Conservation (phyloP, 2,888 invertebrate genomes). For the Sminthurides aquaticus region DNA sequence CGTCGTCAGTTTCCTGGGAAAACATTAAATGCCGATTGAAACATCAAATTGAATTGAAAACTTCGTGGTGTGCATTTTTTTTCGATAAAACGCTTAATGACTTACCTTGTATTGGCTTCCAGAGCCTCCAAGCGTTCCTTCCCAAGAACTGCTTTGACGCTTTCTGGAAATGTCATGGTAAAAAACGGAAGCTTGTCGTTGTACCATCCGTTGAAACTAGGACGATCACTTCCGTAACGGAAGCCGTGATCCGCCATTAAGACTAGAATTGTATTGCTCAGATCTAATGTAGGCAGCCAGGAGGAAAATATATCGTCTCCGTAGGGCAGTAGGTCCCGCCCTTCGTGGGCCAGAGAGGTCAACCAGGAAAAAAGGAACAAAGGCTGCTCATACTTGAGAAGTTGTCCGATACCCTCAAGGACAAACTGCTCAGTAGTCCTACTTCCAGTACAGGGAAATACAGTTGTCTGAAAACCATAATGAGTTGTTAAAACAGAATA, state of each 20-base stretch:
- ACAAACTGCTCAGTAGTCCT: conserved; percentile 11
- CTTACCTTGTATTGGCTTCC: conserved; percentile 20
- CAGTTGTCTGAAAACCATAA: too few relatives aligned
- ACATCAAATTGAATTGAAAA: too few relatives aligned
- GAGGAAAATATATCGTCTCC: conserved; percentile 21
- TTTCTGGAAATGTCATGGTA: conserved; percentile 60
- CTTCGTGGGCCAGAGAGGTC: conserved; percentile 17
- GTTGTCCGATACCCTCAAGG: conserved; percentile 11
- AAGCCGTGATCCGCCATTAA: conserved; percentile 71
- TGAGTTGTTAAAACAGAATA: too few relatives aligned
- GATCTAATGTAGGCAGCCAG: conserved; percentile 48
- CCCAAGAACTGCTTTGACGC: conserved; percentile 47
- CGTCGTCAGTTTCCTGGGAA: conserved; percentile 24
- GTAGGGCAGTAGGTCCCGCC: conserved; percentile 7
- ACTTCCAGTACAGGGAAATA: conserved; percentile 19
- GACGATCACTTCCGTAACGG: conserved; percentile 62
- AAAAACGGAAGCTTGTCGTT: conserved; percentile 69
- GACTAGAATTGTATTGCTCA: conserved; percentile 60
- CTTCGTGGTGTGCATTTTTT: neutral
- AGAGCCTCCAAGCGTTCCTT: conserved; percentile 14
- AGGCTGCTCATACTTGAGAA: conserved; percentile 1
- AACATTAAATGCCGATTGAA: too few relatives aligned
- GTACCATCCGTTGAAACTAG: conserved; percentile 62
- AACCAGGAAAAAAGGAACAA: conserved; percentile 16
- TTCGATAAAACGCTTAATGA: neutral